These are phyloP conservation scores for Centruroides sculpturatus DNA, from an alignment of 1,140 invertebrate genomes.

Conservation along the genomic window DNA sequence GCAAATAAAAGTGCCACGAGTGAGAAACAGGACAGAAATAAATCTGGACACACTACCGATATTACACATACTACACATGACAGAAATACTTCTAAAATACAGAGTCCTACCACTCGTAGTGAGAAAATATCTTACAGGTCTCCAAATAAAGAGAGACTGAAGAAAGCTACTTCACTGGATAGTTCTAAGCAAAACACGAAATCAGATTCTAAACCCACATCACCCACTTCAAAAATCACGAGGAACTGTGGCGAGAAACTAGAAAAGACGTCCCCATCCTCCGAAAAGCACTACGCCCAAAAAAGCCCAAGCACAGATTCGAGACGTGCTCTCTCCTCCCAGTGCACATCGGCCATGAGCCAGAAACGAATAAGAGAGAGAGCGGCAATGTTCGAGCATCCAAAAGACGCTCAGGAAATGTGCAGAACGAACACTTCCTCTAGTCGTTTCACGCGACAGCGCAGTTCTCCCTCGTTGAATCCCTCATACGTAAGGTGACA, in stretches of 20 bases:
- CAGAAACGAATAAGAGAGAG: slow-evolving; percentile 13
- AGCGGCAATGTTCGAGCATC: slow-evolving; percentile 16
- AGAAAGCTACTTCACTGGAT: background rate
- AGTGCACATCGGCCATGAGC: slow-evolving; percentile 2
- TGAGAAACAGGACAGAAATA: too few species aligned
- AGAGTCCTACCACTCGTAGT: too few species aligned
- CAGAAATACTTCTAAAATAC: too few species aligned
- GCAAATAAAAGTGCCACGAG: background rate
- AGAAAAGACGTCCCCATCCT: background rate
- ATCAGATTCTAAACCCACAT: background rate
- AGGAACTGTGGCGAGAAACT: background rate
- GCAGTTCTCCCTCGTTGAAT: too few species aligned
- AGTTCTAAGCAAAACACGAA: background rate
- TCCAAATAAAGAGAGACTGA: too few species aligned
- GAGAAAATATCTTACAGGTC: too few species aligned
- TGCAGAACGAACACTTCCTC: background rate
- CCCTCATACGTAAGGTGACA: too few species aligned
- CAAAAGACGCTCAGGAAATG: slow-evolving; percentile 10
- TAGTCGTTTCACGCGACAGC: too few species aligned
- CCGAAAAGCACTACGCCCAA: background rate
- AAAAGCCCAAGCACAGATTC: slow-evolving; percentile 4
- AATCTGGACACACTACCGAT: too few species aligned
- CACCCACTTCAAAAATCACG: background rate
- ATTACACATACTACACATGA: too few species aligned
- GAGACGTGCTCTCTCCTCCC: slow-evolving; percentile 1